Conservation (phyloP, 2,888 invertebrate genomes). For the Tillus elongatus region DNA sequence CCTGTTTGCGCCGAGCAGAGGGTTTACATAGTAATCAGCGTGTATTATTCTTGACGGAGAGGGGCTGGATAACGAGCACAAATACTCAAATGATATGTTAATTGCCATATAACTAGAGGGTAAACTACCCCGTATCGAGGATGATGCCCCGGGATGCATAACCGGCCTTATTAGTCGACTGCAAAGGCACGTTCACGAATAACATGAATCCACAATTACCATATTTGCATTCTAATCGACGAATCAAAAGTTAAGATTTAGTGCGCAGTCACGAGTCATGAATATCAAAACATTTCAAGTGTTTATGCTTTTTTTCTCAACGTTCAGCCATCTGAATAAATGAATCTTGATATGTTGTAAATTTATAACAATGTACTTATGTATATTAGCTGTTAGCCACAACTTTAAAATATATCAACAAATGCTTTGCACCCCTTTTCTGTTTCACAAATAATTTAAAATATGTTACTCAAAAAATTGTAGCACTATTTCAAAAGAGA, state of each 20-base stretch:
- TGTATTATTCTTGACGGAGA: conserved; percentile 33
- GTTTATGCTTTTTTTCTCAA: too few relatives aligned
- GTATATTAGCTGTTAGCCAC: too few relatives aligned
- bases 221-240: conserved; percentile 34
- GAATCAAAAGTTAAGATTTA: conserved; percentile 22
- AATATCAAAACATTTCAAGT: too few relatives aligned
- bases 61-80: conserved; percentile 32
- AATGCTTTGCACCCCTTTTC: too few relatives aligned
- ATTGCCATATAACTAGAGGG: conserved; percentile 37
- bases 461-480: too few relatives aligned
- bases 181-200: conserved; percentile 39
- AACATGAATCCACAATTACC: conserved; percentile 36
- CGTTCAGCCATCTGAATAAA: too few relatives aligned
- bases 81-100: conserved; percentile 38
- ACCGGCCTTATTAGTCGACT: conserved; percentile 33
- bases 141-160: conserved; percentile 29
- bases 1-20: conserved; percentile 19
- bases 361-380: too few relatives aligned
- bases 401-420: too few relatives aligned
- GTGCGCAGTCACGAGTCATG: conserved; percentile 31
- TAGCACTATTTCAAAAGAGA: too few relatives aligned
- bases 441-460: too few relatives aligned
- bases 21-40: conserved; percentile 34
- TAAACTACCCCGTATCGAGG: too few relatives aligned
- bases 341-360: too few relatives aligned